Evolutionary conservation across 2,797 vertebrate species (phyloP).

Genomic region (Tadarida brasiliensis): DNA sequence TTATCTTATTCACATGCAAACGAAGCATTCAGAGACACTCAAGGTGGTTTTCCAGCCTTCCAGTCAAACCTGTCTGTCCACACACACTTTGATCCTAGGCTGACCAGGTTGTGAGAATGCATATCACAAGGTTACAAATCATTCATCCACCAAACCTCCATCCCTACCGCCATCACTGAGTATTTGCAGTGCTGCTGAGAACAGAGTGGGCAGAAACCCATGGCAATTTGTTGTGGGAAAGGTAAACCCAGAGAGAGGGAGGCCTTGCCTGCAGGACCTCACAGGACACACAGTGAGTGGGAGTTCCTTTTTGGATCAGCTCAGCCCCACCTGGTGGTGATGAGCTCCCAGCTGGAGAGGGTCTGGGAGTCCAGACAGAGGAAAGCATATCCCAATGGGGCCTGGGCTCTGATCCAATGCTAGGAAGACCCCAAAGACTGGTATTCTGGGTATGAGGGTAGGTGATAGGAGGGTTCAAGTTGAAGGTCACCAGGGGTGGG

Average conservation of each 20-base stretch:
- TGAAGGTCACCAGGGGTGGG: too few relatives aligned
- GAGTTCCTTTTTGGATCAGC: neutral
- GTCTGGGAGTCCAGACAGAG: neutral
- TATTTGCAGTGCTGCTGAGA: accelerated
- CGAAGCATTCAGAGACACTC: too few relatives aligned
- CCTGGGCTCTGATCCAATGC: neutral
- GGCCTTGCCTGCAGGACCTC: neutral
- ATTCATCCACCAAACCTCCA: too few relatives aligned
- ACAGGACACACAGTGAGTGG: accelerated
- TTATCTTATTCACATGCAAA: too few relatives aligned
- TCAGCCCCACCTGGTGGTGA: neutral
- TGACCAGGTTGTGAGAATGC: too few relatives aligned
- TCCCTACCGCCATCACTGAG: neutral
- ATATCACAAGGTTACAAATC: too few relatives aligned
- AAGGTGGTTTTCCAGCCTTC: too few relatives aligned
- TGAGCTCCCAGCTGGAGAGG: neutral
- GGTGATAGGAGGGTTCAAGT: neutral
- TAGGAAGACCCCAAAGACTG: neutral
- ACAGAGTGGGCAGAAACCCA: accelerated
- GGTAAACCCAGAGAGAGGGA: accelerated
- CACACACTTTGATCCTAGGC: too few relatives aligned
- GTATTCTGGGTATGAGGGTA: neutral
- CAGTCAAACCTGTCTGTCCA: too few relatives aligned
- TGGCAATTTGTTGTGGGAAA: accelerated
- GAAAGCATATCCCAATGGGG: neutral